Percentiles rank a stretch among this genome's conserved stretches.
These are phyloP conservation scores for Oxygymnocypris stewartii DNA, from an alignment of 2,113 vertebrate genomes.

Conservation along the genomic window DNA sequence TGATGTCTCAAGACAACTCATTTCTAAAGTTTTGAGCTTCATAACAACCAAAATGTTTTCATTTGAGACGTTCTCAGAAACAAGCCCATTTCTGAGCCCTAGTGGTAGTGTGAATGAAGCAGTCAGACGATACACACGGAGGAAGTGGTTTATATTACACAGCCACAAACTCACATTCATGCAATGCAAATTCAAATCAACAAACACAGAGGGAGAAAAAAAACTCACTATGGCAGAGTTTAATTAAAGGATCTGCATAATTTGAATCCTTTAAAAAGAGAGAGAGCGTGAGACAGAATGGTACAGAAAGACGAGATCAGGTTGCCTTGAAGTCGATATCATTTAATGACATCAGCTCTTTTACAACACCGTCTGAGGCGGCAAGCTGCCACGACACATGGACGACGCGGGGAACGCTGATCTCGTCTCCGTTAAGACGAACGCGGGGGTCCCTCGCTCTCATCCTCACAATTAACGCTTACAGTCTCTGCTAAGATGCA, in stretches of 20 bases:
- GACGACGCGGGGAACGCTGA: slow-evolving; percentile 53
- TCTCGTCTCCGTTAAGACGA: slow-evolving; percentile 58
- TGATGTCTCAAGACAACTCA: background rate
- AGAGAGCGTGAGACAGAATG: slow-evolving; percentile 20
- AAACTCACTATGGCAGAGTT: slow-evolving; percentile 57
- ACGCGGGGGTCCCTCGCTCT: slow-evolving; percentile 29
- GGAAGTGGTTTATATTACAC: slow-evolving; percentile 50
- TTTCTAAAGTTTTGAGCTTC: background rate
- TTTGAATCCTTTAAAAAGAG: slow-evolving; percentile 49
- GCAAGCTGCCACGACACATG: slow-evolving; percentile 47
- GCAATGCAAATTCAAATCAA: slow-evolving; percentile 57
- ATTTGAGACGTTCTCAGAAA: slow-evolving; percentile 34
- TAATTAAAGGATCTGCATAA: slow-evolving; percentile 68
- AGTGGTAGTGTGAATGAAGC: slow-evolving; percentile 31
- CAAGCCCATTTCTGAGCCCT: slow-evolving; percentile 41
- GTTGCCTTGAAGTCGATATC: slow-evolving; percentile 65
- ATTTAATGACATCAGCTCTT: slow-evolving; percentile 68
- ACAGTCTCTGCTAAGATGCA: slow-evolving; percentile 52
- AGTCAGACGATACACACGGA: slow-evolving; percentile 47
- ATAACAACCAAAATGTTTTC: slow-evolving; percentile 18
- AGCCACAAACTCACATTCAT: slow-evolving; percentile 44
- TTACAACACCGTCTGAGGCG: slow-evolving; percentile 52
- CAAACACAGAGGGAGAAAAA: slow-evolving; percentile 50
- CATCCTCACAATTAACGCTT: slow-evolving; percentile 58
- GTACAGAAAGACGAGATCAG: slow-evolving; percentile 59